These are phyloP conservation scores for Melinopterus prodromus DNA, from an alignment of 2,888 invertebrate genomes.

Conservation along the genomic window DNA sequence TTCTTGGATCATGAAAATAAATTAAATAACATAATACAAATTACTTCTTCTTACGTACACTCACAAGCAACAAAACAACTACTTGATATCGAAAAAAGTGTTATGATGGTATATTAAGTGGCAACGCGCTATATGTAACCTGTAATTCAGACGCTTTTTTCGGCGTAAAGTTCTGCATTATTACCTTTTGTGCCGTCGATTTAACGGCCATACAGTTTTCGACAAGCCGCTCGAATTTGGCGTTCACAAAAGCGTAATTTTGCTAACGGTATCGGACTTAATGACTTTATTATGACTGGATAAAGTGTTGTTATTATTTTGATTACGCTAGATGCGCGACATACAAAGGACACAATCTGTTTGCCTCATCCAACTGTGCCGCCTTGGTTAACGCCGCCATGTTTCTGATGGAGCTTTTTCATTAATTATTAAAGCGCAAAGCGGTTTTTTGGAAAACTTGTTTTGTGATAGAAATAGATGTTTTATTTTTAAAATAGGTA, in stretches of 20 bases:
- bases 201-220: neutral
- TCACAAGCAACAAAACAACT: neutral
- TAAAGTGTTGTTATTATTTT: conserved; percentile 4
- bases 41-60: neutral
- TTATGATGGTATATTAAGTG: neutral
- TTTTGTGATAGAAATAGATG: no score
- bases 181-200: neutral
- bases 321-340: neutral
- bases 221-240: neutral
- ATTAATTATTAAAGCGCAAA: neutral
- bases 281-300: neutral
- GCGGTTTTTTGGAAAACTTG: no score
- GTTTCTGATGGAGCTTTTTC: neutral
- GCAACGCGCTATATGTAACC: neutral
- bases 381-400: neutral
- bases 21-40: no score
- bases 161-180: neutral
- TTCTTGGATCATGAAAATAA: no score
- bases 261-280: neutral
- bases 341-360: neutral
- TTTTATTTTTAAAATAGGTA: no score
- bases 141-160: neutral
- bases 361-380: conserved; percentile 4
- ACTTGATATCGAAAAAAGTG: neutral
- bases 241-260: conserved; percentile 4